A percentile compares a stretch with the other conserved stretches of the same genome.
These are phyloP conservation scores for Notospermus geniculatus DNA, from an alignment of 1,140 invertebrate species.

Conservation along the genomic window DNA sequence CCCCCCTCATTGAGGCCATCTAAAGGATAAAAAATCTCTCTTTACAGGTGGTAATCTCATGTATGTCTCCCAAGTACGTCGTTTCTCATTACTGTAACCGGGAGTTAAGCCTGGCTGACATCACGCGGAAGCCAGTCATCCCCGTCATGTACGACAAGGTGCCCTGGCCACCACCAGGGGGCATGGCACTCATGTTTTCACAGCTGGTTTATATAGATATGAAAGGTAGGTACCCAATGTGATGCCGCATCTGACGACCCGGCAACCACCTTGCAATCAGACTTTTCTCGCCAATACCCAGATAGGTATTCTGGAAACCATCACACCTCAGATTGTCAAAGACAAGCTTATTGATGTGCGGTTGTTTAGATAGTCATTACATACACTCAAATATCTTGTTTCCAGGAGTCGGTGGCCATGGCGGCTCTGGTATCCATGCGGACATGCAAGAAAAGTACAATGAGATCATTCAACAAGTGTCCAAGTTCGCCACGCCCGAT, in stretches of 20 bases:
- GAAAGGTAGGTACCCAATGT: slow-evolving; percentile 47
- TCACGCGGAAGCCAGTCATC: slow-evolving; percentile 57
- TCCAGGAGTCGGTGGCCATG: slow-evolving; percentile 58
- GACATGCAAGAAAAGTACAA: slow-evolving; percentile 55
- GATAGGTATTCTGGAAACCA: no score
- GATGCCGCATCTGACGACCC: no score
- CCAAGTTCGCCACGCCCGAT: slow-evolving; percentile 25
- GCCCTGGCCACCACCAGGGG: slow-evolving; percentile 58
- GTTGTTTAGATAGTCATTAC: no score
- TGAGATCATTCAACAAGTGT: slow-evolving; percentile 51
- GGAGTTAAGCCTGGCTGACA: slow-evolving; percentile 57
- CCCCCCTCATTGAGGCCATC: no score
- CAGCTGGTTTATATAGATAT: slow-evolving; percentile 57
- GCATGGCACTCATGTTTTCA: slow-evolving; percentile 55
- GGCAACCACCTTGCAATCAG: no score
- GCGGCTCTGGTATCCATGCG: slow-evolving; percentile 55
- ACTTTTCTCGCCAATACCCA: no score
- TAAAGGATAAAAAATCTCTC: neutral
- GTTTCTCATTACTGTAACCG: slow-evolving; percentile 56
- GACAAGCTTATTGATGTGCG: no score
- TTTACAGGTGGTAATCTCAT: slow-evolving; percentile 49
- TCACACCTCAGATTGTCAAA: no score
- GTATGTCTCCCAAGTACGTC: slow-evolving; percentile 56
- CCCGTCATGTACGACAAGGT: slow-evolving; percentile 55
- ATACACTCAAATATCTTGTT: neutral